These are phyloP conservation scores for Holothuria glaberrima DNA, from an alignment of 35 echinoderm and acorn worm species.

Conservation along the genomic window DNA sequence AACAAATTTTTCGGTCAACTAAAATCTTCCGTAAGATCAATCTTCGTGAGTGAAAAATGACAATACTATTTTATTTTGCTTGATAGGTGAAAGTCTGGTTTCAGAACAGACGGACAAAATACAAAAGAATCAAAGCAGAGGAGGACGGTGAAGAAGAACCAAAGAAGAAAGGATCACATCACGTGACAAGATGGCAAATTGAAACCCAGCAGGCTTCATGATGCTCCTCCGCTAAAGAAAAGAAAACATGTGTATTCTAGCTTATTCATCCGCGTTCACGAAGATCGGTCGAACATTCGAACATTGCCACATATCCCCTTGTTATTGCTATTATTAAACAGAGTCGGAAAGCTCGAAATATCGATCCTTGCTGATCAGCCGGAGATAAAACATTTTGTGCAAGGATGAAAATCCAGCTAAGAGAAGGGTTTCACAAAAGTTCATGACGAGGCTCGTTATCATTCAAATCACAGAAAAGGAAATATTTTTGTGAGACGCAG, in stretches of 20 bases:
- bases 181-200: slow-evolving; percentile 89
- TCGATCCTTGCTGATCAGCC: too few species aligned
- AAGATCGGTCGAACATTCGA: neutral
- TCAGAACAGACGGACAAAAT: slow-evolving; percentile 98
- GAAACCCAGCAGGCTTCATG: slow-evolving; percentile 75
- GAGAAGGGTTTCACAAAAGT: too few species aligned
- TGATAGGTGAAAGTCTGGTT: slow-evolving; percentile 98
- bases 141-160: slow-evolving; percentile 91
- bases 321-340: neutral
- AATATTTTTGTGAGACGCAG: too few species aligned
- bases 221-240: neutral
- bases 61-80: slow-evolving; percentile 24
- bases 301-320: neutral
- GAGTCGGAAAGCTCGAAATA: neutral
- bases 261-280: neutral
- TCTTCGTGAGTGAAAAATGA: too few species aligned
- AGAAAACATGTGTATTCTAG: neutral
- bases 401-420: too few species aligned
- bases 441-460: too few species aligned
- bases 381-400: too few species aligned
- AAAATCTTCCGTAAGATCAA: too few species aligned
- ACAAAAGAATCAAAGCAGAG: slow-evolving; percentile 92
- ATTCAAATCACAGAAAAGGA: too few species aligned
- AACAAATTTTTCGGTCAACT: too few species aligned
- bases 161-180: slow-evolving; percentile 95